phyloP scores from a whole-genome alignment of 2,113 vertebrate species.

The Pleuronectes platessa region DNA sequence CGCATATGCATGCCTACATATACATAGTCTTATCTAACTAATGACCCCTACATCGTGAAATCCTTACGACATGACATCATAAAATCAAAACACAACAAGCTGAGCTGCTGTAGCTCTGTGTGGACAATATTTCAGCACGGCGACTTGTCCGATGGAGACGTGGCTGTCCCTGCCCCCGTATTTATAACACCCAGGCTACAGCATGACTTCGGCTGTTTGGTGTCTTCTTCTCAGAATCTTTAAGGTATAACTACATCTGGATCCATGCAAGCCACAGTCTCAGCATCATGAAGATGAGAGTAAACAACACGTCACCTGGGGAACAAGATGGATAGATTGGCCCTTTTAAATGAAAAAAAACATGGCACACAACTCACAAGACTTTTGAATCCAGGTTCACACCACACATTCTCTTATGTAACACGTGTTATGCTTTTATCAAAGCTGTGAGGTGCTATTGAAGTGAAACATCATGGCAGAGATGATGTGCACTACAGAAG shows the following conservation, averaged over 20 bases:
- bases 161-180: too few relatives aligned
- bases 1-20: too few relatives aligned
- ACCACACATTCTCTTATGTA: neutral
- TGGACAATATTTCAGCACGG: too few relatives aligned
- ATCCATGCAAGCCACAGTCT: neutral
- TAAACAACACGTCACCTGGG: neutral
- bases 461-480: too few relatives aligned
- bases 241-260: neutral
- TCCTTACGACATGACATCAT: too few relatives aligned
- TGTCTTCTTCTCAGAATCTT: neutral
- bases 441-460: neutral
- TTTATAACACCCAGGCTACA: neutral
- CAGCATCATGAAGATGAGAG: neutral
- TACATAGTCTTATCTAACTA: too few relatives aligned
- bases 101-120: neutral
- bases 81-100: neutral
- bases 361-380: neutral
- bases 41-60: too few relatives aligned
- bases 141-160: too few relatives aligned
- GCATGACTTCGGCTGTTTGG: too few relatives aligned
- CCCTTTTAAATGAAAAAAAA: neutral
- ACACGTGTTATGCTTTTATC: neutral
- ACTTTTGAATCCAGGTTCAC: neutral
- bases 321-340: neutral
- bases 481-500: too few relatives aligned